These are phyloP conservation scores for Argentina silus DNA, from an alignment of 2,797 vertebrate genomes.

Conservation along the genomic window DNA sequence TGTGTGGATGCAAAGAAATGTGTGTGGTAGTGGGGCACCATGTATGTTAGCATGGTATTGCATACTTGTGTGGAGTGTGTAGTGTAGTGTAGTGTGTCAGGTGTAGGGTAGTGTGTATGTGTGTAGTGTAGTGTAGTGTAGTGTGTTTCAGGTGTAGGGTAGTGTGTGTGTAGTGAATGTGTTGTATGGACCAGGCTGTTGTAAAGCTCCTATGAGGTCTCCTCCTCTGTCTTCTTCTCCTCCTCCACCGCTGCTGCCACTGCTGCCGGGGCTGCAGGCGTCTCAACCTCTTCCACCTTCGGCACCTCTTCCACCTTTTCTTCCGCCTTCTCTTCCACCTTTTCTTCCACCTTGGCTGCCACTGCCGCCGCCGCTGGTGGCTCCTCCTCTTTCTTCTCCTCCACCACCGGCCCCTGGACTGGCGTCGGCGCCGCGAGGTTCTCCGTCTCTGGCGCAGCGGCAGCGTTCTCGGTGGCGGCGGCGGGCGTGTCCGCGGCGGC, in stretches of 20 bases:
- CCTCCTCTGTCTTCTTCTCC: slow-evolving; percentile 25
- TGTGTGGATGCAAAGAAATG: slow-evolving; percentile 15
- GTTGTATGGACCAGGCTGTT: slow-evolving; percentile 5
- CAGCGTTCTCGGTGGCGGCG: slow-evolving; percentile 39
- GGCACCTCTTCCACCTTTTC: slow-evolving; percentile 29
- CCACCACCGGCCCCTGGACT: slow-evolving; percentile 27
- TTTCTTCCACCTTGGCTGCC: background rate
- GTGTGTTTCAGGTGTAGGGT: slow-evolving; percentile 42
- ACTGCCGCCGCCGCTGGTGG: slow-evolving; percentile 24
- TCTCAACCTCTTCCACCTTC: slow-evolving; percentile 55
- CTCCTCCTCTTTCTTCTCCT: slow-evolving; percentile 15
- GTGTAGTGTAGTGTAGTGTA: background rate
- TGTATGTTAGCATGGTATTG: slow-evolving; percentile 27
- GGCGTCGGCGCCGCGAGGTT: slow-evolving; percentile 29
- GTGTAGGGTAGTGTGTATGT: background rate
- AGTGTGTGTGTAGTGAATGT: slow-evolving; percentile 8
- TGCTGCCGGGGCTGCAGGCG: background rate
- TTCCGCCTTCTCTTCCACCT: slow-evolving; percentile 18
- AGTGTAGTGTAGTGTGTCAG: slow-evolving; percentile 31
- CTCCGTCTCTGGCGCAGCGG: slow-evolving; percentile 18
- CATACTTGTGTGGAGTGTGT: slow-evolving; percentile 48
- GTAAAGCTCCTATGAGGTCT: slow-evolving; percentile 69
- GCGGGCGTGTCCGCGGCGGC: slow-evolving; percentile 1
- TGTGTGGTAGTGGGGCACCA: slow-evolving; percentile 37
- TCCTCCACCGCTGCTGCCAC: background rate